Evolutionary conservation across 1,140 invertebrate species (phyloP), one percentile per base, ranked within the genome.

Genomic region (Neodiprion pinetum): DNA sequence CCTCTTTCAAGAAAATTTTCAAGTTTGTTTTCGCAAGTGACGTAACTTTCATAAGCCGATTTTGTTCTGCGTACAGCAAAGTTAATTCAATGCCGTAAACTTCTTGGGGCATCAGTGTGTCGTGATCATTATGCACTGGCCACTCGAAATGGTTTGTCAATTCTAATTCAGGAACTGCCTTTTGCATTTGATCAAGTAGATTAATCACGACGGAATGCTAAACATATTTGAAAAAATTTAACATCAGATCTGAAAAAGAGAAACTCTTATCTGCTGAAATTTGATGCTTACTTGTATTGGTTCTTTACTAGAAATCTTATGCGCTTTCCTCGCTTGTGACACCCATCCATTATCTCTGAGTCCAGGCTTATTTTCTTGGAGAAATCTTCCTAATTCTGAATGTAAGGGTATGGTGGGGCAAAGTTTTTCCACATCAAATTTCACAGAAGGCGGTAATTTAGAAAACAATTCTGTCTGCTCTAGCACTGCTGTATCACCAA

Each of bases 121-220:
- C 81, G 71, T 84, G 77, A 48, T 80, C 79, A 21, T 72, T 82
- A n/a, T 73, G 75, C 47, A 66, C 69, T 48, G 17, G 17, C 88
- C 88, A 89, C 10, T 80, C 80, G 69, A 86, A 88, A 14, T 83
- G 74, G 65, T 87, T 84, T 9, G 80, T 75, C 83, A 84, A 87
- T 75, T 88, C 88, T 1, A 83, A 79, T 40, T 83, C 85, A 40
- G 86, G 83, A 72, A 88, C 85, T 7, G 87, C 85, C 78, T 87
- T 82, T 71, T 87, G 80, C 86, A 88, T 87, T 79, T 88, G 83
- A 74, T 83, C 80, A 14, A 89, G 40, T 67, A 89, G 79, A 76
- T 82, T 79, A 48, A 81, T 77, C 21, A 88, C 74, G 40, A 83
- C 78, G 11, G 77, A 74, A 72, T 79, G 83, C 87, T 88, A n/a